Percentiles rank a stretch among this genome's conserved stretches.
Conservation (phyloP, 2,888 invertebrate genomes). For the Rhimphoctona megacephalus region DNA sequence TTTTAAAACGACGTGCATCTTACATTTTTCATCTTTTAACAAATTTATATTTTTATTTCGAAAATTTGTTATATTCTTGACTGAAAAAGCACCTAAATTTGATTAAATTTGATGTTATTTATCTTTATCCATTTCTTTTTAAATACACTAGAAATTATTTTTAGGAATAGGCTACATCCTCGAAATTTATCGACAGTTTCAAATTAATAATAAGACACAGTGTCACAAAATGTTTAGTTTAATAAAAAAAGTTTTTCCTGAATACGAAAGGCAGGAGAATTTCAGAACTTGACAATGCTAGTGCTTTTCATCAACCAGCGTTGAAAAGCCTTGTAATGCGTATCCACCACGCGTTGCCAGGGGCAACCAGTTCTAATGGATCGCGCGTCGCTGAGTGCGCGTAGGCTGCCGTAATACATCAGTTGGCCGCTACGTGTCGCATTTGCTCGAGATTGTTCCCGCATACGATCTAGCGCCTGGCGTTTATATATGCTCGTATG, state of each 20-base stretch:
- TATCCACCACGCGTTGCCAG: background rate
- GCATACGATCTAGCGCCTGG: background rate
- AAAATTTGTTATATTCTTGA: background rate
- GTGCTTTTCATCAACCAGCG: background rate
- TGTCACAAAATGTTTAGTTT: background rate
- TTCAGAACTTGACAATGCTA: background rate
- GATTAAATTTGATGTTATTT: background rate
- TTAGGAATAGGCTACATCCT: background rate
- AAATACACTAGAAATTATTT: background rate
- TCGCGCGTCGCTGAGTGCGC: background rate
- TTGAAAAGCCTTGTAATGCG: background rate
- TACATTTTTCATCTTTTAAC: background rate
- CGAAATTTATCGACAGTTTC: background rate
- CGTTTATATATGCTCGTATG: constrained; percentile 35
- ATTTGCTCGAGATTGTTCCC: constrained; percentile 25
- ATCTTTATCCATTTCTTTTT: background rate
- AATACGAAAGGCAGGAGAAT: background rate
- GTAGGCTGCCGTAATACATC: constrained; percentile 1
- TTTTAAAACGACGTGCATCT: background rate
- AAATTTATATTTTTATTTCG: background rate
- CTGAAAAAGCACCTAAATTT: background rate
- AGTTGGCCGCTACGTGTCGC: constrained; percentile 25
- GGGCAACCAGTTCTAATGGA: background rate
- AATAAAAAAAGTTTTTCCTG: background rate
- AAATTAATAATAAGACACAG: background rate